These are phyloP conservation scores for Phenacoccus solenopsis DNA, from an alignment of 1,140 invertebrate genomes.

Conservation along the genomic window DNA sequence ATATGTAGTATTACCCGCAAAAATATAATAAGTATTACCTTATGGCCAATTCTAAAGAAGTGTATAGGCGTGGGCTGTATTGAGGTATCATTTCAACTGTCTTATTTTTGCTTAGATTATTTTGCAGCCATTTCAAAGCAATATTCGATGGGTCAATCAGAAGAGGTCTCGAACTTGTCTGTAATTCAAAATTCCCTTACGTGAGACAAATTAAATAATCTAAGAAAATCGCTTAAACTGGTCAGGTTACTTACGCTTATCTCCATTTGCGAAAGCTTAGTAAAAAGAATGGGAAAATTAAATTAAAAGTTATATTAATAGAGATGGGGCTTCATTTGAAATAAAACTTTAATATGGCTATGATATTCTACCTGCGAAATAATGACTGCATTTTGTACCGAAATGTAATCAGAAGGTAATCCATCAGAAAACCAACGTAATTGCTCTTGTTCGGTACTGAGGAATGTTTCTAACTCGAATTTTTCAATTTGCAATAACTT, in stretches of 20 bases:
- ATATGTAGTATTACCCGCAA: no score
- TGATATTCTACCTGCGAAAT: constrained; percentile 52
- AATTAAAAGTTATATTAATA: background rate
- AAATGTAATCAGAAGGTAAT: constrained; percentile 62
- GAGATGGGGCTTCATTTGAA: no score
- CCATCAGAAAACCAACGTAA: constrained; percentile 78
- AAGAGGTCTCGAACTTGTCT: constrained; percentile 50
- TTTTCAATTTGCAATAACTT: constrained; percentile 36
- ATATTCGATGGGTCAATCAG: constrained; percentile 80
- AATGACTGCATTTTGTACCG: constrained; percentile 69
- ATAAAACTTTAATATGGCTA: background rate
- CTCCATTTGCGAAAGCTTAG: background rate
- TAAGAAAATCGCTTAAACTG: background rate
- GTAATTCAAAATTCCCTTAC: constrained; percentile 21
- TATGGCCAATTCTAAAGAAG: constrained; percentile 71
- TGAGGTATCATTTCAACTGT: constrained; percentile 63
- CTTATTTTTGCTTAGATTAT: constrained; percentile 45
- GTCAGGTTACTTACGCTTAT: background rate
- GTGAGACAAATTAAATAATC: background rate
- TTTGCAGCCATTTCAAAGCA: constrained; percentile 71
- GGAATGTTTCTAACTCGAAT: constrained; percentile 58
- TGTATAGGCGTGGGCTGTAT: constrained; percentile 64
- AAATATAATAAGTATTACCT: constrained; percentile 35
- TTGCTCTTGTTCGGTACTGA: constrained; percentile 61
- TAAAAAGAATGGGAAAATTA: background rate